These are phyloP conservation scores for Alexandromys fortis DNA, from an alignment of 2,113 vertebrate species.

Conservation along the genomic window DNA sequence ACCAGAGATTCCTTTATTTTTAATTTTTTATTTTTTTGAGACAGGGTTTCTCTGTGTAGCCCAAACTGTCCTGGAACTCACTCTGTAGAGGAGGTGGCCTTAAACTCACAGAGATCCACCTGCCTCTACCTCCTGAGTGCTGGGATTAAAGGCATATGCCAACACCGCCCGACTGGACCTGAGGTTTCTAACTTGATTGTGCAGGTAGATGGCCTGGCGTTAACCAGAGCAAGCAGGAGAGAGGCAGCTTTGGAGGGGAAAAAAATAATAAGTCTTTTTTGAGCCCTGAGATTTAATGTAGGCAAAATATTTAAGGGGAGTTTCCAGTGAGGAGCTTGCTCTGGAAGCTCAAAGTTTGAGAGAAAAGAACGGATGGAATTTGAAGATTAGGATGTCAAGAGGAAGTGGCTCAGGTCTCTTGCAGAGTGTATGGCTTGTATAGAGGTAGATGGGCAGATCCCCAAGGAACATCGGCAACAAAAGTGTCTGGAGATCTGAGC, in stretches of 20 bases:
- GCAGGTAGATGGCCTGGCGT: background rate
- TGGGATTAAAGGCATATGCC: no score
- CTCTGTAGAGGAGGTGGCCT: no score
- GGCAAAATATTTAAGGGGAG: background rate
- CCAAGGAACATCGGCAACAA: background rate
- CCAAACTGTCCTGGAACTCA: no score
- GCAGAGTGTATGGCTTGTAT: background rate
- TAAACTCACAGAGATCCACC: no score
- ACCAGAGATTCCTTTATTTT: background rate
- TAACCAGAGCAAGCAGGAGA: background rate
- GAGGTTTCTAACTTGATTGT: background rate
- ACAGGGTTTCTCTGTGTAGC: no score
- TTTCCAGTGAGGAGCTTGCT: background rate
- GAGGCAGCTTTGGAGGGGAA: background rate
- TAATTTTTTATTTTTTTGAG: no score
- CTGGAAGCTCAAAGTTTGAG: background rate
- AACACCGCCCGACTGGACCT: background rate
- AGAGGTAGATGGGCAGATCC: background rate
- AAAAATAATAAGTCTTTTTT: background rate
- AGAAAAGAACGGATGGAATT: background rate
- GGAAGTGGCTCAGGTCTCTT: background rate
- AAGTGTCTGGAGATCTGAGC: background rate
- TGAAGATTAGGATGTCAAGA: background rate
- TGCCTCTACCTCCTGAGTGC: no score
- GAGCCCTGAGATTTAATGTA: background rate